Conservation (phyloP, 2,888 invertebrate species). For the Dolichopus griseipennis region DNA sequence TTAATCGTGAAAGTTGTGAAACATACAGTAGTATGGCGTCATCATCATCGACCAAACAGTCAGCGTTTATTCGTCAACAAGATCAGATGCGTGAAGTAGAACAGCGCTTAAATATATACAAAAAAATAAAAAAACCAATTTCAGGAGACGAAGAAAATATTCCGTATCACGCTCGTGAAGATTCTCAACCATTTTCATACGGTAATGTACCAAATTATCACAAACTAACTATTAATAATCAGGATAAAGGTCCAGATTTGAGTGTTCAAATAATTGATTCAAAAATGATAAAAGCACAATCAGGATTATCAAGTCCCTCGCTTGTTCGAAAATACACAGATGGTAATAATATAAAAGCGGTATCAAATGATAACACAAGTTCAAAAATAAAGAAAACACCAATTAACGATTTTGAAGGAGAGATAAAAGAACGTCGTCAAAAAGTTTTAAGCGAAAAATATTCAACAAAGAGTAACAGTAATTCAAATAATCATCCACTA, state of each 20-base stretch:
- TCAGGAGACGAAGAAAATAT: conserved; percentile 51
- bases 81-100: conserved; percentile 24
- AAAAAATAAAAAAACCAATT: conserved; percentile 1
- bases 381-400: conserved; percentile 35
- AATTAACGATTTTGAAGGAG: conserved; percentile 42
- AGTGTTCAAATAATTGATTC: conserved; percentile 21
- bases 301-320: conserved; percentile 73
- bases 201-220: conserved; percentile 51
- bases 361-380: conserved; percentile 6
- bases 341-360: conserved; percentile 24
- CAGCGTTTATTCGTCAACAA: conserved; percentile 41
- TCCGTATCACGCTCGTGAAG: conserved; percentile 85
- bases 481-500: conserved; percentile 21
- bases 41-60: conserved; percentile 31
- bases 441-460: conserved; percentile 36
- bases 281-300: conserved; percentile 57
- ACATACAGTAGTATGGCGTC: conserved; percentile 9
- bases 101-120: not conserved
- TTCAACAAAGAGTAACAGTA: conserved; percentile 15
- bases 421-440: conserved; percentile 42
- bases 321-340: conserved; percentile 67
- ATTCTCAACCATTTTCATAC: conserved; percentile 84
- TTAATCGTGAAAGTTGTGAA: conserved; percentile 11
- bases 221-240: conserved; percentile 22
- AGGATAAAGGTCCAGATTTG: conserved; percentile 39